These are phyloP conservation scores for Bubalus kerabau DNA, from an alignment of 2,113 vertebrate species.

Conservation along the genomic window DNA sequence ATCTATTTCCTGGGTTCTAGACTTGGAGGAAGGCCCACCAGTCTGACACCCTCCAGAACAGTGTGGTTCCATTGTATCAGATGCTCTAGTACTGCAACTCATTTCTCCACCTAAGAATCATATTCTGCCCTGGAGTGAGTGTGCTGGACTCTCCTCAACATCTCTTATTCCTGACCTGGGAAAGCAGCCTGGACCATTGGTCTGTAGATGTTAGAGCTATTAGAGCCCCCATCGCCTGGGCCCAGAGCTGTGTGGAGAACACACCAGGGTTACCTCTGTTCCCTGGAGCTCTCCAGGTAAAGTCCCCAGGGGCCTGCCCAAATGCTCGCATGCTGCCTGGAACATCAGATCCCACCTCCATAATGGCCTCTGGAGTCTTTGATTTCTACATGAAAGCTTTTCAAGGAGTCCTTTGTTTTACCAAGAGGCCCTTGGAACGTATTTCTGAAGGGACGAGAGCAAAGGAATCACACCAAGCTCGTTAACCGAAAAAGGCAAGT, in stretches of 20 bases:
- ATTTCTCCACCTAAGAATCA: neutral
- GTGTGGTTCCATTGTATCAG: neutral
- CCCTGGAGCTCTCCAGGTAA: neutral
- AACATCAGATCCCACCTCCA: neutral
- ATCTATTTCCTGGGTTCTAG: neutral
- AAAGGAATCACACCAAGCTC: neutral
- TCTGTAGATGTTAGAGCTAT: neutral
- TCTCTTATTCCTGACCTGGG: neutral
- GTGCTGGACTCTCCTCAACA: neutral
- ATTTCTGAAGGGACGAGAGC: neutral
- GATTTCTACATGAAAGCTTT: neutral
- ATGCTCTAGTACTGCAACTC: neutral
- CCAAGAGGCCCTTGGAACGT: neutral
- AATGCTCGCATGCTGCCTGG: rapidly evolving
- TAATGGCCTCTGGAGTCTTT: neutral
- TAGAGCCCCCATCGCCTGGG: neutral
- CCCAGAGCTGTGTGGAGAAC: neutral
- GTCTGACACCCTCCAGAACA: too few relatives aligned
- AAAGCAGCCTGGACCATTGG: neutral
- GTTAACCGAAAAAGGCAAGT: neutral
- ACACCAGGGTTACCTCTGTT: too few relatives aligned
- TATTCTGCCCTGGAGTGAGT: neutral
- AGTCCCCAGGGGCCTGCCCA: neutral
- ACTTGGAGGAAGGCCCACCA: neutral
- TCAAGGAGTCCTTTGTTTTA: neutral